Evolutionary conservation across 2,888 invertebrate genomes (phyloP).

Genomic region (Athalia cordata): DNA sequence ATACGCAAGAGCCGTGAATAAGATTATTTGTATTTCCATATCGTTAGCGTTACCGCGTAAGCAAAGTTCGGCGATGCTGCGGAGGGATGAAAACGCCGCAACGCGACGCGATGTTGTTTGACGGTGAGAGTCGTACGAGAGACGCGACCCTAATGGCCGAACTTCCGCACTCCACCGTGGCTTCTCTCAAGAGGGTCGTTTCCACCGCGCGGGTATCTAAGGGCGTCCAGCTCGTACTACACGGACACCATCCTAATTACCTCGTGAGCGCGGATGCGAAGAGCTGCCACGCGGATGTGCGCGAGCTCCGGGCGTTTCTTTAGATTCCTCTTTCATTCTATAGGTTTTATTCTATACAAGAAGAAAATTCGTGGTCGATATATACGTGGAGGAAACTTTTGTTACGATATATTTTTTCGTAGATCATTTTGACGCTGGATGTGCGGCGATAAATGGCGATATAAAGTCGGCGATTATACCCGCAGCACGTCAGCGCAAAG

Average conservation of each 20-base stretch:
- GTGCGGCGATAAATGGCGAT: too few species aligned
- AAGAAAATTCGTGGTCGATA: too few species aligned
- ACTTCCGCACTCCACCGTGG: constrained; percentile 30
- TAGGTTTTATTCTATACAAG: too few species aligned
- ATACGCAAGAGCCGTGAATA: neutral
- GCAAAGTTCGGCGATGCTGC: neutral
- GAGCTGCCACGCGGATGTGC: neutral
- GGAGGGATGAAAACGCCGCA: neutral
- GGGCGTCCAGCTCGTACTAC: constrained; percentile 14
- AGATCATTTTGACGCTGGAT: too few species aligned
- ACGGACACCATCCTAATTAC: constrained; percentile 46
- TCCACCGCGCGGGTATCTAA: constrained; percentile 22
- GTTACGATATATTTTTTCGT: too few species aligned
- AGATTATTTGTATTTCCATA: constrained; percentile 15
- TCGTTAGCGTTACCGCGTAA: constrained; percentile 6
- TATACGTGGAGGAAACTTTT: too few species aligned
- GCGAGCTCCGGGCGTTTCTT: neutral
- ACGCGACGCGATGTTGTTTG: neutral
- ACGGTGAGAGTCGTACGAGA: constrained; percentile 29
- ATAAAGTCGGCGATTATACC: too few species aligned
- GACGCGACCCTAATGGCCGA: constrained; percentile 38
- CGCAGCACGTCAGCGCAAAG: neutral
- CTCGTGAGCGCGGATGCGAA: constrained; percentile 8
- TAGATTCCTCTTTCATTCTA: too few species aligned
- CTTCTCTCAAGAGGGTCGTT: constrained; percentile 41